These are phyloP conservation scores for Arctopsyche grandis DNA, from an alignment of 1,140 invertebrate species.

Conservation along the genomic window DNA sequence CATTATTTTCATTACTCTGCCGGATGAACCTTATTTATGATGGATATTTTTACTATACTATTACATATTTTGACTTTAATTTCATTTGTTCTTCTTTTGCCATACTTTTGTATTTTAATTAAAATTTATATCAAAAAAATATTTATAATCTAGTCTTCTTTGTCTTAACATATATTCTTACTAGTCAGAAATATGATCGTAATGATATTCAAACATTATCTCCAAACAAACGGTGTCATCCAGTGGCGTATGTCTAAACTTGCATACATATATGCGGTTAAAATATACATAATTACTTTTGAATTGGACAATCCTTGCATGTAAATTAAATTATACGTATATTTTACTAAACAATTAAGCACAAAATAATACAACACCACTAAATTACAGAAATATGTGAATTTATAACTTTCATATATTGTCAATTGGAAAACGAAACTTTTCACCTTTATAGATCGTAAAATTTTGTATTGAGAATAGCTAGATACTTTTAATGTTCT, in stretches of 20 bases:
- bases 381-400: not conserved
- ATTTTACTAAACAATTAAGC: too few relatives aligned
- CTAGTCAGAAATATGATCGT: not conserved
- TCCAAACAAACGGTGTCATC: conserved; percentile 18
- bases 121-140: too few relatives aligned
- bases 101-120: too few relatives aligned
- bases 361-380: not conserved
- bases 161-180: not conserved
- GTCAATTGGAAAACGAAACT: conserved; percentile 19
- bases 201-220: conserved; percentile 1
- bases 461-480: conserved; percentile 14
- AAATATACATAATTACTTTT: not conserved
- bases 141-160: not conserved
- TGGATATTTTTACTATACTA: too few relatives aligned
- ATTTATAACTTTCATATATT: conserved; percentile 7
- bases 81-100: too few relatives aligned
- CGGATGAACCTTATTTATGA: too few relatives aligned
- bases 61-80: too few relatives aligned
- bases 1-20: not conserved
- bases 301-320: not conserved
- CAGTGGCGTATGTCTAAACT: not conserved
- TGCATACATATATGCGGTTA: not conserved
- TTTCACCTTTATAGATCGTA: conserved; percentile 3
- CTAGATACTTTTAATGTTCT: not conserved
- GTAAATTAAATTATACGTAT: not conserved